These are phyloP conservation scores for Lomographa bimaculata DNA, from an alignment of 2,888 invertebrate species.

Conservation along the genomic window DNA sequence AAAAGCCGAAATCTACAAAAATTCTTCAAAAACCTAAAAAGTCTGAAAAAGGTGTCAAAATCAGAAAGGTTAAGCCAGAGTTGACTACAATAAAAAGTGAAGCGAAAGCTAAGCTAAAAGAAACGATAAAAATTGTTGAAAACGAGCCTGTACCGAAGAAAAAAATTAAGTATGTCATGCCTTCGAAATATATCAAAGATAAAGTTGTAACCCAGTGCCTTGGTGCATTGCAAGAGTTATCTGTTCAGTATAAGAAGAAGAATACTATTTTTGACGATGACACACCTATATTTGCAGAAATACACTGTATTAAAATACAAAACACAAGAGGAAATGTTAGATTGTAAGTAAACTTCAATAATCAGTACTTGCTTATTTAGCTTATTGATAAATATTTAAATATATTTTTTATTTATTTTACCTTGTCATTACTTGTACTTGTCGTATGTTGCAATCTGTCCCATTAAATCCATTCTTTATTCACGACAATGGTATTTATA, in stretches of 20 bases:
- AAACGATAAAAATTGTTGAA: constrained; percentile 10
- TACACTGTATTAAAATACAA: constrained; percentile 86
- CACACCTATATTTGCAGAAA: constrained; percentile 83
- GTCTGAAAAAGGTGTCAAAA: constrained; percentile 17
- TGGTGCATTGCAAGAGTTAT: constrained; percentile 56
- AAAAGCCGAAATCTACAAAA: constrained; percentile 20
- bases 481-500: too few species aligned
- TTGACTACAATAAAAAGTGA: constrained; percentile 4
- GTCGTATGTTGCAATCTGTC: too few species aligned
- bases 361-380: too few species aligned
- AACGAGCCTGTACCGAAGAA: constrained; percentile 34
- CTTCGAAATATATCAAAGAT: constrained; percentile 58
- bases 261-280: constrained; percentile 83
- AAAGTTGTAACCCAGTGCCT: constrained; percentile 55
- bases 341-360: constrained; percentile 87
- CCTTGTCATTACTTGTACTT: too few species aligned
- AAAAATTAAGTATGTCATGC: constrained; percentile 58
- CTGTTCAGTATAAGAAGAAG: constrained; percentile 54
- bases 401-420: too few species aligned
- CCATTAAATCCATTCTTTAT: too few species aligned
- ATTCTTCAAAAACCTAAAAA: constrained; percentile 12
- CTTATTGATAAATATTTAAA: too few species aligned
- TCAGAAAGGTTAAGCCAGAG: constrained; percentile 9
- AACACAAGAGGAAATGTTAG: constrained; percentile 84
- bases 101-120: constrained; percentile 6